Percentiles rank a stretch among this genome's conserved stretches.
These are phyloP conservation scores for Sanderia malayensis DNA, from an alignment of 30 jellyfish, hydroid and myxozoan species.

Conservation along the genomic window DNA sequence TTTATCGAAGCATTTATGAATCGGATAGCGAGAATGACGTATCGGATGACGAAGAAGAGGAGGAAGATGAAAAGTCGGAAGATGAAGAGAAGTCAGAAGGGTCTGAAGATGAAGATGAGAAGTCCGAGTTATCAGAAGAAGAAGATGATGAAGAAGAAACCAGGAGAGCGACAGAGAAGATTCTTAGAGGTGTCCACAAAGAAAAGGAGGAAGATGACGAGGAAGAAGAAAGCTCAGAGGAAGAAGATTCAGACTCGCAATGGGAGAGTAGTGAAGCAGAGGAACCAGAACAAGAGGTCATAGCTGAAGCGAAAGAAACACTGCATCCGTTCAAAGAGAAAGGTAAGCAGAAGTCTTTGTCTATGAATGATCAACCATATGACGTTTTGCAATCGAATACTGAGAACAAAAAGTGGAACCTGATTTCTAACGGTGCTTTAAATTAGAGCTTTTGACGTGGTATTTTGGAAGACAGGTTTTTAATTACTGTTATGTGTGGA, in stretches of 20 bases:
- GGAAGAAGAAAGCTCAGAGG: conserved; percentile 48
- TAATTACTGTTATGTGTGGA: too few relatives aligned
- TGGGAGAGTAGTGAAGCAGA: conserved; percentile 70
- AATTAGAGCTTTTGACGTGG: too few relatives aligned
- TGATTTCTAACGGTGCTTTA: too few relatives aligned
- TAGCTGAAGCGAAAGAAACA: conserved; percentile 42
- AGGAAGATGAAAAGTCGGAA: conserved; percentile 31
- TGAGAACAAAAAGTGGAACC: too few relatives aligned
- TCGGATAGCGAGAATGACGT: conserved; percentile 59
- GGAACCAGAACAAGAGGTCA: conserved; percentile 63
- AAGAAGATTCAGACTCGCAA: conserved; percentile 42
- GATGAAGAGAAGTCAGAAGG: conserved; percentile 6
- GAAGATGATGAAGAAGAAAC: conserved; percentile 50
- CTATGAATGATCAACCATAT: too few relatives aligned
- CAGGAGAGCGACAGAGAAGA: conserved; percentile 35
- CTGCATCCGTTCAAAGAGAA: conserved; percentile 53
- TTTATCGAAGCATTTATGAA: conserved; percentile 76
- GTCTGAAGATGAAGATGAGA: conserved; percentile 43
- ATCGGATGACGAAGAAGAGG: conserved; percentile 40
- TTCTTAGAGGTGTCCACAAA: conserved; percentile 25
- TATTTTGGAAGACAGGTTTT: too few relatives aligned
- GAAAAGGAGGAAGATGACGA: conserved; percentile 61
- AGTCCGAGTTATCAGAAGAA: conserved; percentile 17
- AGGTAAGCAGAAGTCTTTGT: too few relatives aligned
- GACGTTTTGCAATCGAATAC: too few relatives aligned